These are phyloP conservation scores for Syngnathus typhle DNA, from an alignment of 2,113 vertebrate genomes.

Conservation along the genomic window DNA sequence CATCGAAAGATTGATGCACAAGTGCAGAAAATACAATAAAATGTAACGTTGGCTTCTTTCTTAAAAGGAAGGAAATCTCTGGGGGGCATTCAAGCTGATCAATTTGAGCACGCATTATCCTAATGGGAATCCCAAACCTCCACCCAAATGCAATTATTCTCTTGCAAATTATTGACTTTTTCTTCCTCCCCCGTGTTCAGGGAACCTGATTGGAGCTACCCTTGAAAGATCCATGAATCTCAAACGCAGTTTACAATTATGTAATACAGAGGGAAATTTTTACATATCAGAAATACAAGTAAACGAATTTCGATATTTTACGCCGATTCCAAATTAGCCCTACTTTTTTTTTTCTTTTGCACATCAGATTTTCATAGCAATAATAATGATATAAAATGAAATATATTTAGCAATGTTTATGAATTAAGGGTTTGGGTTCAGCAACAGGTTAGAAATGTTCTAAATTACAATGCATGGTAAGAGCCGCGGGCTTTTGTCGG, in stretches of 20 bases:
- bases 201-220: background rate
- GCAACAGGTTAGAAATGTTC: too few relatives aligned
- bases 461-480: too few relatives aligned
- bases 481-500: too few relatives aligned
- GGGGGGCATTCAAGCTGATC: background rate
- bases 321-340: too few relatives aligned
- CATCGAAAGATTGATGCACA: background rate
- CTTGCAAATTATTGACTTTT: slow-evolving; percentile 25
- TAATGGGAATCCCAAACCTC: background rate
- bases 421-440: too few relatives aligned
- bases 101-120: background rate
- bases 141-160: slow-evolving; percentile 39
- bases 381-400: too few relatives aligned
- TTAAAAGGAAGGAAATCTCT: background rate
- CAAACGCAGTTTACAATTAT: background rate
- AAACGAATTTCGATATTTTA: too few relatives aligned
- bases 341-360: too few relatives aligned
- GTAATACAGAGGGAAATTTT: too few relatives aligned
- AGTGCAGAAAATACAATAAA: background rate
- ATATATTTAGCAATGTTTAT: too few relatives aligned
- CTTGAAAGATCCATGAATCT: background rate
- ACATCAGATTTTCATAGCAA: too few relatives aligned
- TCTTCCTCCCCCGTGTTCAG: background rate
- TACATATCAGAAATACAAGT: too few relatives aligned
- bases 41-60: background rate